phyloP scores from a whole-genome alignment of 2,113 vertebrate genomes.

The Chroicocephalus ridibundus region DNA sequence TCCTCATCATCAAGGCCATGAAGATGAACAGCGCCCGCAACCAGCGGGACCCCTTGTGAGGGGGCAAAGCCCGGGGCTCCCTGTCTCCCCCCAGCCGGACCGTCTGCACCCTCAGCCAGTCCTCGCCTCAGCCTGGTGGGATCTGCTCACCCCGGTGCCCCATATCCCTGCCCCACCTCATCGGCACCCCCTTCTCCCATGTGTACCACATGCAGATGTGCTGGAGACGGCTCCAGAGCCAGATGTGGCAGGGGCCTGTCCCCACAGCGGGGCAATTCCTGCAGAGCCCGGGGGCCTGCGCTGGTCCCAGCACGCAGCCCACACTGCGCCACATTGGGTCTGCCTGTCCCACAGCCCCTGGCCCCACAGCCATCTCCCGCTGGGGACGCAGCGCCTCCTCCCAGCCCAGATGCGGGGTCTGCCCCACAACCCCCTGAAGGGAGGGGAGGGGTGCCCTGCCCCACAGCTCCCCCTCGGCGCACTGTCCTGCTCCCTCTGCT shows the following conservation, averaged over 20 bases:
- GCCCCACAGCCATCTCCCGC: neutral
- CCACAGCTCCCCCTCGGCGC: neutral
- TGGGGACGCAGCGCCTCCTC: accelerated
- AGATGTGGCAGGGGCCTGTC: accelerated
- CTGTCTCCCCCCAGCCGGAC: no score
- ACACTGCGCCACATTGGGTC: accelerated
- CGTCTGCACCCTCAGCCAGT: no score
- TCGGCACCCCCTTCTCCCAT: neutral
- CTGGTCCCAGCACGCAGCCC: neutral
- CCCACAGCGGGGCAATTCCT: no score
- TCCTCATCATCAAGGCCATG: conserved; percentile 46
- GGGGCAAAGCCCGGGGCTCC: no score
- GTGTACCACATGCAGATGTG: accelerated
- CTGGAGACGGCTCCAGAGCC: neutral
- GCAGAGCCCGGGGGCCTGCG: neutral
- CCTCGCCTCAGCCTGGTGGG: neutral
- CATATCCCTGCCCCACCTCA: neutral
- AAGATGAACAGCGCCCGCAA: neutral
- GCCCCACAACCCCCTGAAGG: neutral
- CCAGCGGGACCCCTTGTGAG: conserved; percentile 26
- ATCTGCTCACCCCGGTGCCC: no score
- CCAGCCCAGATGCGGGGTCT: neutral
- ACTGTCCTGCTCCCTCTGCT: accelerated
- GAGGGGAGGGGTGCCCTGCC: neutral
- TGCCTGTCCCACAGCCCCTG: neutral